Base-by-base conservation (phyloP, 2,113 vertebrate genomes). In the Paramormyrops kingsleyae region DNA sequence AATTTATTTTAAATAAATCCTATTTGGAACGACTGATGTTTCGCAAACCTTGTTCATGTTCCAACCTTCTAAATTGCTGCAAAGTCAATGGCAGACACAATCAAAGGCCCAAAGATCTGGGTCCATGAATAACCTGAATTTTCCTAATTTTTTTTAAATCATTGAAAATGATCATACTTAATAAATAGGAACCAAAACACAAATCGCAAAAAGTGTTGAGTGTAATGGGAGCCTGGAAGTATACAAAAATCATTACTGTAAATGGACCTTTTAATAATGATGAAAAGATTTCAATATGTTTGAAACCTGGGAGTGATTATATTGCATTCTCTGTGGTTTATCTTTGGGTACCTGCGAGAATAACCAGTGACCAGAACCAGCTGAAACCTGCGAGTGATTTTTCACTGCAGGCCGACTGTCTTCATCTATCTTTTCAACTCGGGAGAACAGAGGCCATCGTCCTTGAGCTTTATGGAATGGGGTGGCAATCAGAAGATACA, bases 311-410 rank as follows among this genome's bases (percentile, higher is more conserved):
- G 89, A 90, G 5, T 44, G 90, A 90, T 90, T 88, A 89, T 53
- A 24, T 94, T 90, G 92, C 92, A 59, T 94, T 94, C 92, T 93
- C 92, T 94, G 92, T 89, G 84, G 92, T 92, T 90, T 56, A 35
- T 94, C 93, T 92, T 91, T 90, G 24, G 62, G 91, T 93, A 94
- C 90, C 93, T 94, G 91, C 90, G 95, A 94, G 94, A 94, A 93
- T 90, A 89, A 90, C 89, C 83, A 91, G 93, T 94, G 92, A 95
- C 93, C 92, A 93, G 89, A 95, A 95, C 92, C 94, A 95, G 92
- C 94, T 95, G 94, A 93, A 93, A 94, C 94, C 94, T 90, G 90
- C 89, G 92, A 92, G 93, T 92, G 92, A 94, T 96, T 95, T 95
- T 92, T 94, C 94, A 94, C 94, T 88, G 77, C 91, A 85, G 90